These are phyloP conservation scores for Patella pellucida DNA, from an alignment of 2,888 invertebrate species.

Conservation along the genomic window DNA sequence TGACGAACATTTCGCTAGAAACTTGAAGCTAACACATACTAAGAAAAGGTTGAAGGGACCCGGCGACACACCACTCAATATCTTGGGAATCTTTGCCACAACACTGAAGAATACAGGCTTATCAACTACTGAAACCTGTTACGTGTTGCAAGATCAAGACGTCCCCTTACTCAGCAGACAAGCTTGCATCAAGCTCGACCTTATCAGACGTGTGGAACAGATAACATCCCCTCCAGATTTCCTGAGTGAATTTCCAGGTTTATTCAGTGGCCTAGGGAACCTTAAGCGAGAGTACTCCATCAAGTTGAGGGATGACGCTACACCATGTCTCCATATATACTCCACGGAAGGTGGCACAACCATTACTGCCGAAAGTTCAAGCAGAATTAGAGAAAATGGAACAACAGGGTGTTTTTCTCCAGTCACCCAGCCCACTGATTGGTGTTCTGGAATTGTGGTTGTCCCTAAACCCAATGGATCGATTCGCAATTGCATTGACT, in stretches of 20 bases:
- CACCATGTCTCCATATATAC: conserved; percentile 46
- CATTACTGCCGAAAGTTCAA: conserved; percentile 42
- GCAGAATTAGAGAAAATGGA: too few species aligned
- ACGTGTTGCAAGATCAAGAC: not conserved
- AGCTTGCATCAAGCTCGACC: conserved; percentile 10
- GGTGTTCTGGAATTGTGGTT: conserved; percentile 39
- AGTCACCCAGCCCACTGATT: conserved; percentile 54
- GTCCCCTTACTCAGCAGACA: not conserved
- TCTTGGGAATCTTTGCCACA: not conserved
- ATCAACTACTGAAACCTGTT: not conserved
- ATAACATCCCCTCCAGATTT: not conserved
- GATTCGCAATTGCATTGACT: conserved; percentile 30
- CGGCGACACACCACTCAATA: not conserved
- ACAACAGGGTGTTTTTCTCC: conserved; percentile 33
- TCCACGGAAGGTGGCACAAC: conserved; percentile 60
- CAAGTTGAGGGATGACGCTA: conserved; percentile 34
- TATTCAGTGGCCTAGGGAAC: conserved; percentile 20
- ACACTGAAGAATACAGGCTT: not conserved
- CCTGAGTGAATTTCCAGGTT: not conserved
- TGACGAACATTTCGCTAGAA: not conserved
- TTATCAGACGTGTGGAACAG: not conserved
- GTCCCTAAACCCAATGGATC: conserved; percentile 43
- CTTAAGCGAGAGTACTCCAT: conserved; percentile 12
- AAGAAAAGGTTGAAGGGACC: not conserved
- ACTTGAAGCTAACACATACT: not conserved